A percentile compares a stretch with the other conserved stretches of the same genome.
phyloP scores from a whole-genome alignment of 1,140 invertebrate genomes.

The Achatina immaculata region DNA sequence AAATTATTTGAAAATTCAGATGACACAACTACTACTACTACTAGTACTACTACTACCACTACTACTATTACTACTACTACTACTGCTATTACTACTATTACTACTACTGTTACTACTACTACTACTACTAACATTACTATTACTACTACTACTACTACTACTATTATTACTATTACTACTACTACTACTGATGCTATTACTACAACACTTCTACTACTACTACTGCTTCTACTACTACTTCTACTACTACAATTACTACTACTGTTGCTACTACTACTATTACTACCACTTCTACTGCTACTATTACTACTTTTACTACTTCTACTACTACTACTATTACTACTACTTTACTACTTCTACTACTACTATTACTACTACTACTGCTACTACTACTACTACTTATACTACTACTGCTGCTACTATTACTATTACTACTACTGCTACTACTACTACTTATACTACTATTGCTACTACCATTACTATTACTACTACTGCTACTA shows the following conservation, averaged over 20 bases:
- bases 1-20: no score
- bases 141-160: slow-evolving; percentile 35
- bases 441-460: background rate
- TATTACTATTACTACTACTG: slow-evolving; percentile 25
- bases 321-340: slow-evolving; percentile 18
- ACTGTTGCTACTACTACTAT: slow-evolving; percentile 25
- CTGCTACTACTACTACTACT: slow-evolving; percentile 20
- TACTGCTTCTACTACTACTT: no score
- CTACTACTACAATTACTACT: no score
- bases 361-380: slow-evolving; percentile 32
- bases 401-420: background rate
- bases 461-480: slow-evolving; percentile 3
- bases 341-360: slow-evolving; percentile 28
- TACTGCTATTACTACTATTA: slow-evolving; percentile 26
- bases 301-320: slow-evolving; percentile 10
- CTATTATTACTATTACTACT: slow-evolving; percentile 16
- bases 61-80: slow-evolving; percentile 27
- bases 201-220: no score
- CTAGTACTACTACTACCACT: slow-evolving; percentile 6
- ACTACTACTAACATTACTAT: slow-evolving; percentile 31
- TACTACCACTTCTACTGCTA: slow-evolving; percentile 27
- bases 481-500: slow-evolving; percentile 17
- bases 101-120: slow-evolving; percentile 33
- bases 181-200: no score
- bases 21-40: slow-evolving; percentile 16